A percentile compares a stretch with the other conserved stretches of the same genome.
Conservation (phyloP, 2,113 vertebrate species). For the Oncorhynchus tshawytscha region DNA sequence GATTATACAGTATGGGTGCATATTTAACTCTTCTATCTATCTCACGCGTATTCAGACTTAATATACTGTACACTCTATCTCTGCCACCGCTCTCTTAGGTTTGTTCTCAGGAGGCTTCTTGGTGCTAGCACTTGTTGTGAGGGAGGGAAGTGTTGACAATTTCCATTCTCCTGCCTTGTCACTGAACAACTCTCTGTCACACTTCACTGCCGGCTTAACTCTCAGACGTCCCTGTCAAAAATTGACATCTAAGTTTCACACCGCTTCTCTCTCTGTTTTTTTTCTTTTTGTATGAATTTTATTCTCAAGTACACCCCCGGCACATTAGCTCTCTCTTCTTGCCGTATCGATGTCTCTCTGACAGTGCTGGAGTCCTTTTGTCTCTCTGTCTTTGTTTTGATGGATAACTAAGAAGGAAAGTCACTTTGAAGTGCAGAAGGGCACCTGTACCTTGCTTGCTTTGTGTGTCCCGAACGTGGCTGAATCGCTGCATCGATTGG, state of each 20-base stretch:
- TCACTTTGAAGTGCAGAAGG: conserved; percentile 37
- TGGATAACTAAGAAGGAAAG: conserved; percentile 45
- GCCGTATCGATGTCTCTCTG: conserved; percentile 61
- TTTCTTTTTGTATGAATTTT: conserved; percentile 57
- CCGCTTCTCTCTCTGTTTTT: conserved; percentile 63
- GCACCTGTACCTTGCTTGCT: conserved; percentile 25
- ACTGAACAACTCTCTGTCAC: conserved; percentile 72
- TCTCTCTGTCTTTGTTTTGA: conserved; percentile 37
- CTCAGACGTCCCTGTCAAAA: conserved; percentile 72
- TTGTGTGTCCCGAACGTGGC: neutral
- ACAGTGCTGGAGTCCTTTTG: conserved; percentile 54
- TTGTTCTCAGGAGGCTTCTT: conserved; percentile 39
- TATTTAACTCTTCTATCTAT: neutral
- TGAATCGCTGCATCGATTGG: conserved; percentile 16
- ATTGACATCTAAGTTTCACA: conserved; percentile 77
- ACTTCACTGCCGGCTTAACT: conserved; percentile 74
- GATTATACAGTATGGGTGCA: too few species aligned
- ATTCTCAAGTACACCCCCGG: conserved; percentile 55
- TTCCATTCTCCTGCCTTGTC: conserved; percentile 71
- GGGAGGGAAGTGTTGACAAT: conserved; percentile 72
- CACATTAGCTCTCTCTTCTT: conserved; percentile 62
- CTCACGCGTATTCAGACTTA: neutral
- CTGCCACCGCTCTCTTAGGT: conserved; percentile 34
- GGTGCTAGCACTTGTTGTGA: conserved; percentile 65
- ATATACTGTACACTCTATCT: neutral